Evolutionary conservation across 2,797 vertebrate species (phyloP).

Genomic region (Rhyacichthys aspro): DNA sequence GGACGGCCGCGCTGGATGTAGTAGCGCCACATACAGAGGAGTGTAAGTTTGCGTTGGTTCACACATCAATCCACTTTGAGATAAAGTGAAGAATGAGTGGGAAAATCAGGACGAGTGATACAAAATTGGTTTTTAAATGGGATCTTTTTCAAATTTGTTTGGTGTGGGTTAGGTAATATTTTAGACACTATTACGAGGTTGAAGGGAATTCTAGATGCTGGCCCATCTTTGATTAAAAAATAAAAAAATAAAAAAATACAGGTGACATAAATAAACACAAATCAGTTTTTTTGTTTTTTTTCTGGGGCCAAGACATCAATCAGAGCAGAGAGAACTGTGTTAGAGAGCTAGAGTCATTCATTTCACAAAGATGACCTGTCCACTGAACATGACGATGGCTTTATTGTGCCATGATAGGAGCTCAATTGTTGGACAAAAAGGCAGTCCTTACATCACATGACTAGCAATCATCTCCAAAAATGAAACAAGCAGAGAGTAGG

Average conservation of each 20-base stretch:
- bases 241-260: too few species aligned
- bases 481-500: too few species aligned
- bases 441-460: too few species aligned
- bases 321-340: conserved; percentile 42
- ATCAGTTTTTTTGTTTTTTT: conserved; percentile 39
- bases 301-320: conserved; percentile 48
- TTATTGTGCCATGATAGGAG: conserved; percentile 23
- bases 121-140: too few species aligned
- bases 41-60: conserved; percentile 37
- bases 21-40: conserved; percentile 46
- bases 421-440: conserved; percentile 14
- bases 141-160: too few species aligned
- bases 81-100: conserved; percentile 7
- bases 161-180: too few species aligned
- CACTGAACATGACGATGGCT: conserved; percentile 35
- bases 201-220: too few species aligned
- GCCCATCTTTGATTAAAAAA: too few species aligned
- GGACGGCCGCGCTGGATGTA: conserved; percentile 47
- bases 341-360: conserved; percentile 52
- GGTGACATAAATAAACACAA: too few species aligned
- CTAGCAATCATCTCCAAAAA: too few species aligned
- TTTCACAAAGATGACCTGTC: conserved; percentile 31
- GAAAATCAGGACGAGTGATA: neutral
- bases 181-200: too few species aligned
- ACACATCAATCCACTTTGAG: conserved; percentile 48